Evolutionary conservation across 2,797 vertebrate genomes (phyloP).

Genomic region (Tachyglossus aculeatus): DNA sequence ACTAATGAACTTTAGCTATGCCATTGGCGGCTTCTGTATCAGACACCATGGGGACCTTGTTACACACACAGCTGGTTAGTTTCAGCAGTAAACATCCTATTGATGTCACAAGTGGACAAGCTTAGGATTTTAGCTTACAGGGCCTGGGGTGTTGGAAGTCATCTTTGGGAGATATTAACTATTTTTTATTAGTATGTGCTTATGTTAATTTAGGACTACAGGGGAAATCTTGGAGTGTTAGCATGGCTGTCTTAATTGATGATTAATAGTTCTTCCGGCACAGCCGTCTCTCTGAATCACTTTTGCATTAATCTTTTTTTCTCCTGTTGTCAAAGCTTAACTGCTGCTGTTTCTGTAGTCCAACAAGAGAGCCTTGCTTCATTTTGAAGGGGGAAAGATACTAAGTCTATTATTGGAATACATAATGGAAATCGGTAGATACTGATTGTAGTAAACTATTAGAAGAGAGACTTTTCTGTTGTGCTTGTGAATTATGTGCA

Average conservation of each 20-base stretch:
- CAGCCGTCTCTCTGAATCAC: background rate
- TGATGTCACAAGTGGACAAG: background rate
- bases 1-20: background rate
- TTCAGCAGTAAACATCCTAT: background rate
- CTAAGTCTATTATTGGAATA: too few relatives aligned
- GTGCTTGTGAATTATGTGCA: too few relatives aligned
- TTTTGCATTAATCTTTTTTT: constrained; percentile 4
- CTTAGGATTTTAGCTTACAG: background rate
- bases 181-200: background rate
- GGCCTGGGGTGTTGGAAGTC: background rate
- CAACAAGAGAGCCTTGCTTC: background rate
- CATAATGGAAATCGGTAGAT: too few relatives aligned
- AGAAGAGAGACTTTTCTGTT: too few relatives aligned
- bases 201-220: background rate
- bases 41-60: too few relatives aligned
- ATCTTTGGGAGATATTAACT: background rate
- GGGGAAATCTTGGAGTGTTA: background rate
- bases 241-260: background rate
- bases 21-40: too few relatives aligned
- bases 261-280: background rate
- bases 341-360: background rate
- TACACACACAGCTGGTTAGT: background rate
- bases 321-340: background rate
- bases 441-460: too few relatives aligned
- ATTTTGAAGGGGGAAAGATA: constrained; percentile 16